phyloP scores from a whole-genome alignment of 2,797 vertebrate genomes.

The Huso huso region DNA sequence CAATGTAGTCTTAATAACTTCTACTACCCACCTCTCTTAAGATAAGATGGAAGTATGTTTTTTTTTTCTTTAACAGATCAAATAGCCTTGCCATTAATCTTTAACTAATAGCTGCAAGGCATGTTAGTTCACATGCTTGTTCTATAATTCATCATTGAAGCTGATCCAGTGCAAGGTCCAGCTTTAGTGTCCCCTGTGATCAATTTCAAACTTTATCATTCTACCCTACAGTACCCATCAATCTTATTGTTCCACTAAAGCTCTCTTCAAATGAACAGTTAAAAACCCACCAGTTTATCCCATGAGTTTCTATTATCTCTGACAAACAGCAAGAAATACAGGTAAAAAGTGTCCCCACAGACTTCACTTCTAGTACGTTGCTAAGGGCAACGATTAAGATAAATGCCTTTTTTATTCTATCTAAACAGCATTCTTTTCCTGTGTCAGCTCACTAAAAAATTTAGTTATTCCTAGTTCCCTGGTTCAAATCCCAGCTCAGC shows the following conservation, averaged over 20 bases:
- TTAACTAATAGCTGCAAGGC: slow-evolving; percentile 13
- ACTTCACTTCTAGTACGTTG: slow-evolving; percentile 19
- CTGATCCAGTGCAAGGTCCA: background rate
- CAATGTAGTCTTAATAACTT: slow-evolving; percentile 12
- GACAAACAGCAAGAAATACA: slow-evolving; percentile 25
- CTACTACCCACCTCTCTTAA: background rate
- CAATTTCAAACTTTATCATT: slow-evolving; percentile 14
- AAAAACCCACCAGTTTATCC: slow-evolving; percentile 17
- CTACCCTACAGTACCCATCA: slow-evolving; percentile 1
- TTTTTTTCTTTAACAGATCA: slow-evolving; percentile 20
- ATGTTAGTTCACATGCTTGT: slow-evolving; percentile 7
- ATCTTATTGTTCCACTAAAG: slow-evolving; percentile 13
- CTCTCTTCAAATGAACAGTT: slow-evolving; percentile 14
- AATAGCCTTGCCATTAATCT: slow-evolving; percentile 25
- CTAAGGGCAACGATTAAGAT: slow-evolving; percentile 24
- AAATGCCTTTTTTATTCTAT: slow-evolving; percentile 17
- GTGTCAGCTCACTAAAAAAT: slow-evolving; percentile 7
- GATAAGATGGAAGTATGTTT: slow-evolving; percentile 11
- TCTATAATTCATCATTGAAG: slow-evolving; percentile 13
- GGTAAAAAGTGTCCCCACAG: slow-evolving; percentile 6
- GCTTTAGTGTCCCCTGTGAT: slow-evolving; percentile 8
- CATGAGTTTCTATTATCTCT: slow-evolving; percentile 27
- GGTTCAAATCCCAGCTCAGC: no score
- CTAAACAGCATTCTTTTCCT: slow-evolving; percentile 13
- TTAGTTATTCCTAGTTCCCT: no score